Evolutionary conservation across 2,113 vertebrate species (phyloP).

Genomic region (Albula goreensis): DNA sequence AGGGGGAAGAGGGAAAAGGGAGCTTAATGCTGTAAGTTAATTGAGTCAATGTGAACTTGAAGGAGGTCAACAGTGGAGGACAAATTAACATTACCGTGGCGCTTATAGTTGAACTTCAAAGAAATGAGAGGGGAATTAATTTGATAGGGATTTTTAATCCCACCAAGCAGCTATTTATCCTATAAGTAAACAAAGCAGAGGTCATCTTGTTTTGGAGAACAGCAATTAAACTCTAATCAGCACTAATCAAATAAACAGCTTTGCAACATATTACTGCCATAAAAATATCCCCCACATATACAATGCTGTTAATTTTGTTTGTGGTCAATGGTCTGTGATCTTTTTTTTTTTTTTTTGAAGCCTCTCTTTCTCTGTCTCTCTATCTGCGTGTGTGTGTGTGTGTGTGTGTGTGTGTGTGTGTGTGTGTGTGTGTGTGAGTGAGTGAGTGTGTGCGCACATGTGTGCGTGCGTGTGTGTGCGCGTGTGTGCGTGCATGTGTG

Average conservation of each 20-base stretch:
- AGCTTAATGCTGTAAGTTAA: not conserved
- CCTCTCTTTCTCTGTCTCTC: too few species aligned
- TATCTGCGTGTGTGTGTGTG: too few species aligned
- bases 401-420: too few species aligned
- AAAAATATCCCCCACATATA: constrained; percentile 38
- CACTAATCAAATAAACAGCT: constrained; percentile 74
- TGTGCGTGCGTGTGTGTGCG: too few species aligned
- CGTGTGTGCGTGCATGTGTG: too few species aligned
- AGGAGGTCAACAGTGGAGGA: constrained; percentile 60
- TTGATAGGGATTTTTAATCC: constrained; percentile 74
- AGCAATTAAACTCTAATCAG: constrained; percentile 74
- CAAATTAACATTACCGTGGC: constrained; percentile 3
- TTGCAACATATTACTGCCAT: constrained; percentile 61
- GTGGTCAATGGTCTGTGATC: constrained; percentile 54
- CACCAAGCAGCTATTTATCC: constrained; percentile 67
- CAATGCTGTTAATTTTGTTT: constrained; percentile 31
- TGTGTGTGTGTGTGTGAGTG: too few species aligned
- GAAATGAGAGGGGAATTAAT: constrained; percentile 70
- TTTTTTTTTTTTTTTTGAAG: constrained; percentile 33
- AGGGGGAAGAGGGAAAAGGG: not conserved
- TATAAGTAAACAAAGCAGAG: constrained; percentile 76
- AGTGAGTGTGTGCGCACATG: too few species aligned
- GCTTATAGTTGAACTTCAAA: constrained; percentile 62
- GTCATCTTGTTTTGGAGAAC: constrained; percentile 76
- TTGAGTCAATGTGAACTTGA: constrained; percentile 69